These are phyloP conservation scores for Helicoverpa armigera DNA, from an alignment of 1,140 invertebrate species.

Conservation along the genomic window DNA sequence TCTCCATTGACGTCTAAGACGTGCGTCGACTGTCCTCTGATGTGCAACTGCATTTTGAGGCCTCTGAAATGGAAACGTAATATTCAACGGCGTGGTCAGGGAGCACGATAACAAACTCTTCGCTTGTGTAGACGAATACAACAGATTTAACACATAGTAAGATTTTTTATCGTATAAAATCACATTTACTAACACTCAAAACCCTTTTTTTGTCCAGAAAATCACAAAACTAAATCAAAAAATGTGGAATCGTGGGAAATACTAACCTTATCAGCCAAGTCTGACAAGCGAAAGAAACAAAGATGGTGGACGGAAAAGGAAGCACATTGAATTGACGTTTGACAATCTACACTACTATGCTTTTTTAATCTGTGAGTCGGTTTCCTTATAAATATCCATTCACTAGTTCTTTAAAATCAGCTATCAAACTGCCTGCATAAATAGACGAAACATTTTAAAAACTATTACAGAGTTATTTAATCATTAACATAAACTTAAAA, in stretches of 20 bases:
- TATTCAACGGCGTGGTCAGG: constrained; percentile 73
- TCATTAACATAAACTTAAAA: too few species aligned
- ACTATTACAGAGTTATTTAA: too few species aligned
- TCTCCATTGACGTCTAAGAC: constrained; percentile 83
- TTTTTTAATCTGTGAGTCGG: too few species aligned
- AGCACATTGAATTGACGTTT: constrained; percentile 56
- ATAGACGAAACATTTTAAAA: too few species aligned
- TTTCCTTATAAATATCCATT: neutral
- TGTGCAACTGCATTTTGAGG: constrained; percentile 86
- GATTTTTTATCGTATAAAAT: neutral
- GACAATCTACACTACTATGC: neutral
- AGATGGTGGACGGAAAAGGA: constrained; percentile 78
- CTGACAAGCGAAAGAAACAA: constrained; percentile 84
- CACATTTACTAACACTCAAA: constrained; percentile 16
- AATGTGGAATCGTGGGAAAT: constrained; percentile 25
- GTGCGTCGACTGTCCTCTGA: constrained; percentile 84
- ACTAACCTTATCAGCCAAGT: constrained; percentile 81
- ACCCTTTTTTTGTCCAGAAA: neutral
- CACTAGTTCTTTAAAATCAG: neutral
- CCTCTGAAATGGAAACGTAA: constrained; percentile 71
- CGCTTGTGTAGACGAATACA: neutral
- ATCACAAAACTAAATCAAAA: constrained; percentile 9
- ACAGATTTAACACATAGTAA: neutral
- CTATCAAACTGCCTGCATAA: too few species aligned
- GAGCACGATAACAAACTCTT: constrained; percentile 40